phyloP scores from a whole-genome alignment of 2,888 invertebrate genomes.

The Ormyrus nitidulus region DNA sequence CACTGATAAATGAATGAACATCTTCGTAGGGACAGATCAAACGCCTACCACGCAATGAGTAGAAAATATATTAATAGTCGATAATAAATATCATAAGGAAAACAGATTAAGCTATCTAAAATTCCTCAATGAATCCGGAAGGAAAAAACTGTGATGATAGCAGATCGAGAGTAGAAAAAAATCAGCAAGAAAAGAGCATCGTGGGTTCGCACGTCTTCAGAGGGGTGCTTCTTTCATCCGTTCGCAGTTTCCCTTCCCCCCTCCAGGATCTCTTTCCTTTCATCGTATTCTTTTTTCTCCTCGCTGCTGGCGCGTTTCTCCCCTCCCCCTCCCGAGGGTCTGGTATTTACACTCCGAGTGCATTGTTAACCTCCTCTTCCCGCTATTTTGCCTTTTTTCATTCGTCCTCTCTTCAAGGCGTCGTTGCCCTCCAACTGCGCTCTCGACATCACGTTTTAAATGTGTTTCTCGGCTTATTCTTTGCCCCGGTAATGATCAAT shows the following conservation, averaged over 20 bases:
- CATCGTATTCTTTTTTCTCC: conserved; percentile 3
- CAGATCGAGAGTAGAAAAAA: not conserved
- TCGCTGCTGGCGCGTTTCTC: not conserved
- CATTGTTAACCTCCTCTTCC: conserved; percentile 60
- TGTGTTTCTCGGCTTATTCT: conserved; percentile 5
- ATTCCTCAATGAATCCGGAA: too few species aligned
- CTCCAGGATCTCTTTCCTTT: not conserved
- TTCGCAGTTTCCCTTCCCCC: not conserved
- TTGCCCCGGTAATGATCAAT: not conserved
- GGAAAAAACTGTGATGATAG: too few species aligned
- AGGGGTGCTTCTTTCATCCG: conserved; percentile 27
- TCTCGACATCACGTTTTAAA: conserved; percentile 20
- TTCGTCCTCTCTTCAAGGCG: conserved; percentile 1
- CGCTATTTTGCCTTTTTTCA: conserved; percentile 17
- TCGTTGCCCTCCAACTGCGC: not conserved
- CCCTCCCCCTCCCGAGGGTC: conserved; percentile 18
- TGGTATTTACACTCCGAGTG: conserved; percentile 66
- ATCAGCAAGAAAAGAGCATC: conserved; percentile 8
- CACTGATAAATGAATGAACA: too few species aligned
- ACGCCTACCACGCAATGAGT: too few species aligned
- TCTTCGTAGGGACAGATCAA: too few species aligned
- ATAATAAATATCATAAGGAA: too few species aligned
- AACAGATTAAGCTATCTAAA: too few species aligned
- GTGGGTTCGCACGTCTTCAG: conserved; percentile 3
- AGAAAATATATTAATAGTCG: too few species aligned